These are phyloP conservation scores for Tupaia chinensis DNA, from an alignment of 2,113 vertebrate species.

Conservation along the genomic window DNA sequence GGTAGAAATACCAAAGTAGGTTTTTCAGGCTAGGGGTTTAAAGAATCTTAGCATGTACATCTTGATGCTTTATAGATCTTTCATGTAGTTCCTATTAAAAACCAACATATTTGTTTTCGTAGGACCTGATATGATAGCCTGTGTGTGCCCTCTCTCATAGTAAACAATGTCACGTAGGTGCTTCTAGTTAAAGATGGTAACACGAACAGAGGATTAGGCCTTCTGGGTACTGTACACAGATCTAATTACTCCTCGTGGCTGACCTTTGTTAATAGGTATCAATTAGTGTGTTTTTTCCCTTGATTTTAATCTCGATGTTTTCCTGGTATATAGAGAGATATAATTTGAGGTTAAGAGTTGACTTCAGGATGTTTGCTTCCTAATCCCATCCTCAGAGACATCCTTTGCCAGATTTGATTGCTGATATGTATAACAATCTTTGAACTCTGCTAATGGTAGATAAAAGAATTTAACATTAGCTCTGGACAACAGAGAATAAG, in stretches of 20 bases:
- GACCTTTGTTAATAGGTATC: constrained; percentile 60
- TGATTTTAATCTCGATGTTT: constrained; percentile 65
- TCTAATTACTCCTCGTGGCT: constrained; percentile 45
- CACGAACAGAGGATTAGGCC: not conserved
- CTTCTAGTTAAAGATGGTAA: not conserved
- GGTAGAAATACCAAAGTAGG: not conserved
- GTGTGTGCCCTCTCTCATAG: not conserved
- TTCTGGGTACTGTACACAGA: not conserved
- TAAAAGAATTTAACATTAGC: constrained; percentile 70
- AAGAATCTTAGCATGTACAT: not conserved
- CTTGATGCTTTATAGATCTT: not conserved
- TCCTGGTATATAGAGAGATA: constrained; percentile 55
- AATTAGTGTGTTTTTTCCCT: constrained; percentile 57
- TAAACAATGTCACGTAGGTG: not conserved
- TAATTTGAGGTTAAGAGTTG: constrained; percentile 54
- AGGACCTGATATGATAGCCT: not conserved
- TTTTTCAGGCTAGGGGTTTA: not conserved
- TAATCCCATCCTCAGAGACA: constrained; percentile 63
- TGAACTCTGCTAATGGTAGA: constrained; percentile 68
- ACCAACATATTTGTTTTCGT: not conserved
- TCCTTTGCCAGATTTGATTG: constrained; percentile 75
- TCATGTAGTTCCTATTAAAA: not conserved
- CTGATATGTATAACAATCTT: constrained; percentile 79
- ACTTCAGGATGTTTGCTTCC: constrained; percentile 62
- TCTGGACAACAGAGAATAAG: constrained; percentile 38